Conservation (phyloP, 2,797 vertebrate genomes). For the Potorous gilbertii region DNA sequence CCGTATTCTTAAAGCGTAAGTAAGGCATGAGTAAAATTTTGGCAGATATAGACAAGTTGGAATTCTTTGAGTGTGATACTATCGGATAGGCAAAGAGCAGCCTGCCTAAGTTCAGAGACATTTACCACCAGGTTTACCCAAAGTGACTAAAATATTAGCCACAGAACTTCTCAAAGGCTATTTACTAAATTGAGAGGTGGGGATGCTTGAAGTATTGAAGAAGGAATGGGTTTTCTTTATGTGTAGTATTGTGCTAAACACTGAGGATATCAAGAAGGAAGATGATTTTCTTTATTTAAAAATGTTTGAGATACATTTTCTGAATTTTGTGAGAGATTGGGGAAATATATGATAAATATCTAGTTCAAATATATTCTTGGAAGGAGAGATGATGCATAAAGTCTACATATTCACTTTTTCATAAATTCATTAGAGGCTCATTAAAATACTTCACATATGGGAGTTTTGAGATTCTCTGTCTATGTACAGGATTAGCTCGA, state of each 20-base stretch:
- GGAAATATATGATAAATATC: constrained; percentile 40
- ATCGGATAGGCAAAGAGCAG: background rate
- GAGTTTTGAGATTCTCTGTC: constrained; percentile 48
- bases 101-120: background rate
- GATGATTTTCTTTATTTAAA: background rate
- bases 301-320: constrained; percentile 10
- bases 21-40: background rate
- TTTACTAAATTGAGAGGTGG: background rate
- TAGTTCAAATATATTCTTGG: constrained; percentile 7
- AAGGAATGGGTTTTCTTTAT: background rate
- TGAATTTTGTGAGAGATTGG: constrained; percentile 50
- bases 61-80: background rate
- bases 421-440: background rate
- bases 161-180: background rate
- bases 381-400: constrained; percentile 9
- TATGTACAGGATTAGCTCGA: constrained; percentile 49
- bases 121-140: background rate
- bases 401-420: constrained; percentile 28
- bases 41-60: background rate
- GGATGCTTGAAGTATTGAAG: background rate
- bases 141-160: background rate
- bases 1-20: background rate
- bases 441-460: constrained; percentile 14
- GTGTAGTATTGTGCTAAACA: background rate
- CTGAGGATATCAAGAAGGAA: background rate